Conservation (phyloP, 2,888 invertebrate species). For the Aricia artaxerxes region DNA sequence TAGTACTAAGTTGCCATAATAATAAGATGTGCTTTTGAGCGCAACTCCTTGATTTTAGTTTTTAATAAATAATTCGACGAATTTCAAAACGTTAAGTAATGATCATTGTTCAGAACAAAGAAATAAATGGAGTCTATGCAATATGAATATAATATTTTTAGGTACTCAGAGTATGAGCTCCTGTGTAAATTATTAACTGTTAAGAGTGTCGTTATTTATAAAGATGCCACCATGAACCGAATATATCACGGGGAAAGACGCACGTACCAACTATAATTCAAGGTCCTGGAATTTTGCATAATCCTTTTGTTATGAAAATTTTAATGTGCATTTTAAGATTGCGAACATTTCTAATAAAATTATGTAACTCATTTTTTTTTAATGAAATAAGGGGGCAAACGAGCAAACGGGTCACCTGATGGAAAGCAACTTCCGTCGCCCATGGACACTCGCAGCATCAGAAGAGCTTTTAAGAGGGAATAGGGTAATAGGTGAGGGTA, state of each 20-base stretch:
- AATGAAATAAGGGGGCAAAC: too few relatives aligned
- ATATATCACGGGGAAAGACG: background rate
- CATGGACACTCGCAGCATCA: too few relatives aligned
- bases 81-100: background rate
- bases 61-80: background rate
- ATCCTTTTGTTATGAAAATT: background rate
- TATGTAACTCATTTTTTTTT: too few relatives aligned
- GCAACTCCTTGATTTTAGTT: too few relatives aligned
- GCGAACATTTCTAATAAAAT: too few relatives aligned
- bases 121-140: background rate
- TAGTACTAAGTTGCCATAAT: too few relatives aligned
- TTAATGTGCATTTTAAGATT: too few relatives aligned
- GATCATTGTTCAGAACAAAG: background rate
- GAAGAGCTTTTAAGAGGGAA: too few relatives aligned
- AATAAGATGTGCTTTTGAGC: too few relatives aligned
- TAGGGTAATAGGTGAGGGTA: too few relatives aligned
- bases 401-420: too few relatives aligned
- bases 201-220: background rate
- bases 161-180: background rate
- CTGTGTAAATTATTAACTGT: background rate
- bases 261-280: background rate
- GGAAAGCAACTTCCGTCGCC: too few relatives aligned
- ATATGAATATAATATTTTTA: background rate
- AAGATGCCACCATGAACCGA: constrained; percentile 8
- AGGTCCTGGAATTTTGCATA: constrained; percentile 9